Evolutionary conservation across 2,113 vertebrate species (phyloP), one percentile per base, ranked within the genome.

Genomic region (Epinephelus cyanopodus): DNA sequence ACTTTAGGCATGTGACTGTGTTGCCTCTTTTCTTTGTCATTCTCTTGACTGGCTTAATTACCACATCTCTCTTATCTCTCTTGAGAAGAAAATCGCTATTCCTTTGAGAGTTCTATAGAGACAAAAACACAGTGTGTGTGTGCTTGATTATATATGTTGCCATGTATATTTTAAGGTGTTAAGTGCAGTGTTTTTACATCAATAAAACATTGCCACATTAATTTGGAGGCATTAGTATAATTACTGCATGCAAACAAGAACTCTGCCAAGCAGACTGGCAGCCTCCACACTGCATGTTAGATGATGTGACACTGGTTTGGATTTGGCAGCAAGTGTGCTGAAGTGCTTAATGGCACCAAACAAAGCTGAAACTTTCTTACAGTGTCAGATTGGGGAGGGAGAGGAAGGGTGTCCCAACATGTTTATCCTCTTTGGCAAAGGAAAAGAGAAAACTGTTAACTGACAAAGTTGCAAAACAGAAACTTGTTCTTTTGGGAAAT

Each of bases 341-440:
- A 73, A 57, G 58, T 65, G 23, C 19, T 37, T 6, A 52, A 61
- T 45, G 74, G 74, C 45, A 47, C 42, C 68, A 45, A 56, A 73
- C 50, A 45, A 77, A 66, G 62, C 69, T 25, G 42, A 83, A 79
- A 73, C 61, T 66, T 74, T 74, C 25, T 70, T 29, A 50, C 71
- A 62, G 58, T 25, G 80, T 74, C 77, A 78, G 77, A 75, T 21
- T 47, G 57, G 18, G 47, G 47, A 25, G 57, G 74, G 65, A 47
- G 48, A 6, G 48, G 15, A 14, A 14, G 48, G 48, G 15, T 27
- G 14, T 37, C 50, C 54, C 2, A 74, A 77, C 66, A 61, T 79
- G 75, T 73, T 73, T 73, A 39, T 79, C 52, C 23, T 54, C 52
- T 79, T 77, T 73, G 57, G 52, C 71, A 85, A 82, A 79, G 14